Evolutionary conservation across 2,797 vertebrate genomes (phyloP).

Genomic region (Smutsia temminckii): DNA sequence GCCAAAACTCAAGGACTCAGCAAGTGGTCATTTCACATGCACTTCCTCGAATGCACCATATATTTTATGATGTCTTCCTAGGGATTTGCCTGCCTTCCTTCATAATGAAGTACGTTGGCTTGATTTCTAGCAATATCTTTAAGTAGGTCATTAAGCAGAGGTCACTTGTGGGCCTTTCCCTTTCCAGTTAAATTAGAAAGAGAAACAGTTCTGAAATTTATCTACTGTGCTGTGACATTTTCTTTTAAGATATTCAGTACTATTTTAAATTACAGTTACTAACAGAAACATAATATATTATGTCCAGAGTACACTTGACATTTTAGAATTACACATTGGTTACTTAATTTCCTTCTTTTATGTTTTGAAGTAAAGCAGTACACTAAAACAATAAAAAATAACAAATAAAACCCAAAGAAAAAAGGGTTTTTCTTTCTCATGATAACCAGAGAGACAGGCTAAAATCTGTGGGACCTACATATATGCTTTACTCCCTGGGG

Average conservation of each 20-base stretch:
- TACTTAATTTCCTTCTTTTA: constrained; percentile 50
- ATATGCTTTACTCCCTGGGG: not conserved
- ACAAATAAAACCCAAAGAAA: too few species aligned
- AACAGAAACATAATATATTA: constrained; percentile 52
- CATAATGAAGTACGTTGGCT: constrained; percentile 48
- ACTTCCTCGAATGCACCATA: not conserved
- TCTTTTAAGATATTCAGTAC: constrained; percentile 61
- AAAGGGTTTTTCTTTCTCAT: not conserved
- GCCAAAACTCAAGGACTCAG: not conserved
- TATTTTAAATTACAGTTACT: constrained; percentile 73
- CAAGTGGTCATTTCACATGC: not conserved
- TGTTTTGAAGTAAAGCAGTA: constrained; percentile 52
- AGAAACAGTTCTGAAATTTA: constrained; percentile 63
- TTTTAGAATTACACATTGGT: constrained; percentile 46
- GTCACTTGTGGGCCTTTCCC: constrained; percentile 61
- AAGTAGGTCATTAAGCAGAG: constrained; percentile 76
- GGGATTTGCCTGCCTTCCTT: constrained; percentile 30
- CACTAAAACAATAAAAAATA: not conserved
- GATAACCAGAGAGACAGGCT: not conserved
- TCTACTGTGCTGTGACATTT: constrained; percentile 63
- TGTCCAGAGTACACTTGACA: not conserved
- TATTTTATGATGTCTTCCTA: constrained; percentile 50
- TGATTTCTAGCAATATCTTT: constrained; percentile 75
- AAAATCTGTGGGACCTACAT: too few species aligned
- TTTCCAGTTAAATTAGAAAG: constrained; percentile 74